Evolutionary conservation across 2,113 vertebrate genomes (phyloP).

Genomic region (Alouatta palliata): DNA sequence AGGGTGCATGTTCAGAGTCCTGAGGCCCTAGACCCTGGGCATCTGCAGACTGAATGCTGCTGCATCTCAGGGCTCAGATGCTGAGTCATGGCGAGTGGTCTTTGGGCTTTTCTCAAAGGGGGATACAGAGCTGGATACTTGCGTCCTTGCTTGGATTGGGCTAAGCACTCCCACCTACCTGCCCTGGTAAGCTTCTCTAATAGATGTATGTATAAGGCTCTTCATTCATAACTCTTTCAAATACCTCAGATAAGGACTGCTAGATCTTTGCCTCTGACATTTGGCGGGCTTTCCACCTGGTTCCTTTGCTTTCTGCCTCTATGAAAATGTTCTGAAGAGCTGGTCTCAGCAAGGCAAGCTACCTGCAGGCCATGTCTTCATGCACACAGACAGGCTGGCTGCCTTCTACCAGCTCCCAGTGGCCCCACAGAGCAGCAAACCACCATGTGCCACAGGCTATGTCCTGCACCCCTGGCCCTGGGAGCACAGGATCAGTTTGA

Average conservation of each 20-base stretch:
- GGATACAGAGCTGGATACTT: background rate
- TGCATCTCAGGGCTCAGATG: rapidly evolving
- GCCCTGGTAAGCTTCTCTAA: background rate
- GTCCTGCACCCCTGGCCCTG: background rate
- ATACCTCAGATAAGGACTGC: background rate
- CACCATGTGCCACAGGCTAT: background rate
- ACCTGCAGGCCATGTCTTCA: background rate
- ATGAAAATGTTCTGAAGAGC: background rate
- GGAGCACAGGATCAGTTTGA: background rate
- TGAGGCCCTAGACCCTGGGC: rapidly evolving
- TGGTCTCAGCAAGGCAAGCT: background rate
- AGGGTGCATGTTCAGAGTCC: background rate
- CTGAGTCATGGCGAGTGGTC: too few relatives aligned
- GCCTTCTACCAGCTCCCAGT: background rate
- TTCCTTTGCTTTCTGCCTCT: background rate
- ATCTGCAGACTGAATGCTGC: background rate
- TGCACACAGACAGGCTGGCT: background rate
- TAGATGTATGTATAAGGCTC: background rate
- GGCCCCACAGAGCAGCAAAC: background rate
- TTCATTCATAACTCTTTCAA: background rate
- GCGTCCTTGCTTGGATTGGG: background rate
- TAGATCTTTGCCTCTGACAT: background rate
- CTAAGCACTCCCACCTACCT: background rate
- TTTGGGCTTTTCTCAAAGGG: background rate
- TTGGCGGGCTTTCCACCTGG: background rate